Base-by-base conservation (phyloP, 1,140 invertebrate species). In the Lepidostoma basale region DNA sequence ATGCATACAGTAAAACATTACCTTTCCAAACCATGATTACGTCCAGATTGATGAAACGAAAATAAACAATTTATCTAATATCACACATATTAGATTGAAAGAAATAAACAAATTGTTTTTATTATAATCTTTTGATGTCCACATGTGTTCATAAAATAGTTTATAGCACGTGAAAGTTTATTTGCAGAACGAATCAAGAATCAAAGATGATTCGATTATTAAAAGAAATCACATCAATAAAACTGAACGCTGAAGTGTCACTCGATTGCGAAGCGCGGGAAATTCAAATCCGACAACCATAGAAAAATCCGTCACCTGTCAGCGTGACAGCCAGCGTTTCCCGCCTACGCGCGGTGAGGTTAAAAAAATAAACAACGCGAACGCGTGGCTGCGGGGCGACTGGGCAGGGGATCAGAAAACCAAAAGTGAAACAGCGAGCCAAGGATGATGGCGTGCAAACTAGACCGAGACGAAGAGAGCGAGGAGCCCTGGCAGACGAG, bases 11-110 rank as follows among this genome's bases (percentile, higher is more conserved):
- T 20, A 36, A 20, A 23, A 12, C 2, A 16, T 22, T 67, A 72
- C 70, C 70, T 72, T 69, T 72, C 70, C 70, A 72, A 25, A 72
- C 70, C 70, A 72, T 72, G 33, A 69, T 68, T 63, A 72, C 63
- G 36, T 72, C 70, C 70, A 72, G 67, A 14, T 23, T 72, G 63
- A 60, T 62, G 33, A 23, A 33, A 59, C 3, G 33, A 3, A 30
- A 10, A 20, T 25, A 52, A 45, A 62, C 10, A 44, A 16, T 52
- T 66, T 62, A 72, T 62, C 70, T 66, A 45, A 72, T 68, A 56
- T 72, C 66, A 36, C 54, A 45, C 70, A 72, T 70, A 33, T 69
- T 65, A 20, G 30, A 45, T 36, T 1, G 5, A 33, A 33, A 33
- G 30, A 33, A 6, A n/a, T n/a, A n/a, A n/a, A n/a, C 23, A 33